Evolutionary conservation across 53 echinoderm and acorn worm species (phyloP).

Genomic region (Holothuria leucospilota): DNA sequence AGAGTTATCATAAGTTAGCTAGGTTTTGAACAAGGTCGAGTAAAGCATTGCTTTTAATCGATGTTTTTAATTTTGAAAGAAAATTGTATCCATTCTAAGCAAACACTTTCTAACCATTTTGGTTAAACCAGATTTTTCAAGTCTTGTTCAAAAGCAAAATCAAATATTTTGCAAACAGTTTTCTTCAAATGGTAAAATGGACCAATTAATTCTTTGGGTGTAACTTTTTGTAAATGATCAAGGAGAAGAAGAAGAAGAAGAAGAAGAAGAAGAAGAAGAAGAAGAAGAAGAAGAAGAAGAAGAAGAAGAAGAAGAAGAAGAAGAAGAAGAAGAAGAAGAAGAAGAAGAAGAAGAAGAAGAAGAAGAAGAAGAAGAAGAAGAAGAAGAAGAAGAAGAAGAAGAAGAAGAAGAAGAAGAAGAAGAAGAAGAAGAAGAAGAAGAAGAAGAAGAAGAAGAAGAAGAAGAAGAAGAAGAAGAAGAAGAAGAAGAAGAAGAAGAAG

Average conservation of each 20-base stretch:
- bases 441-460: slow-evolving; percentile 7
- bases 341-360: slow-evolving; percentile 30
- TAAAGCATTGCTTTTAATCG: no score
- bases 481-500: background rate
- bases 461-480: background rate
- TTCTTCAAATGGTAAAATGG: background rate
- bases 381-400: background rate
- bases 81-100: no score
- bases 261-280: slow-evolving; percentile 29
- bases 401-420: background rate
- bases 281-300: slow-evolving; percentile 7
- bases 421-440: background rate
- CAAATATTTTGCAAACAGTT: background rate
- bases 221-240: background rate
- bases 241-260: background rate
- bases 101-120: no score
- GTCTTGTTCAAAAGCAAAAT: background rate
- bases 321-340: background rate
- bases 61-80: no score
- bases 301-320: background rate
- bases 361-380: slow-evolving; percentile 23
- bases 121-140: no score
- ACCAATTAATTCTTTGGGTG: background rate
- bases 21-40: no score
- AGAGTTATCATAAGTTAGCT: no score